Base-by-base conservation (phyloP, 1,140 invertebrate genomes). In the Galleria mellonella region DNA sequence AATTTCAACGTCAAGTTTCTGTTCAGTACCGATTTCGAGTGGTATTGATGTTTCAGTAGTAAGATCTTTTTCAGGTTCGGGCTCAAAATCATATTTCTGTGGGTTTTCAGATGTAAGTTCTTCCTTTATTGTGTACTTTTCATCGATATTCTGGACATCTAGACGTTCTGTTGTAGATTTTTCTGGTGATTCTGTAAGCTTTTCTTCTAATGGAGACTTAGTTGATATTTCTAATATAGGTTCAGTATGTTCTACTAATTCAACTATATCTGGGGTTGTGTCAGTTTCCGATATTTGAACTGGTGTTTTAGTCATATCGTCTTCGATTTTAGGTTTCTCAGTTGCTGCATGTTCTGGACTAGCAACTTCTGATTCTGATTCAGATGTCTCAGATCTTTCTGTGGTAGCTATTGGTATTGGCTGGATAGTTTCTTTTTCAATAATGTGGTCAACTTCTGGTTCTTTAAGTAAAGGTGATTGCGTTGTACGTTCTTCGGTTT, bases 191-290 rank as follows among this genome's bases (percentile, higher is more conserved):
- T 15, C 14, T 37, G 35, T 37, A 1, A 23, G 12, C 6, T 17
- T 0, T 37, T 37, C 35, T 17, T 23, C 35, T 17, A 15, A 7
- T n/a, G 41, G 27, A 10, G 27, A 7, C 2, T 27, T 4, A 28
- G 41, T 43, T 10, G 41, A 41, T 14, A 40, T 9, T 10, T 69
- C 66, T 32, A 68, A 51, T 10, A 55, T 37, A 9, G 54, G 39
- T 50, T 65, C 62, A 13, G 68, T 75, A 47, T 84, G 81, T 58
- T 83, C 78, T 58, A 83, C 60, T 46, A 84, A 58, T 64, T 77
- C 65, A 47, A 84, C 60, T 35, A 72, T 45, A 39, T 75, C 72
- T 45, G 70, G 63, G 3, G 62, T 74, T 14, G 66, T 72, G 55
- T 77, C 68, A 40, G 54, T 47, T 17, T 17, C 15, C n/a, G 14